Percentiles rank a stretch among this genome's conserved stretches.
Evolutionary conservation across 2,797 vertebrate genomes (phyloP).

Genomic region (Balearica regulorum): DNA sequence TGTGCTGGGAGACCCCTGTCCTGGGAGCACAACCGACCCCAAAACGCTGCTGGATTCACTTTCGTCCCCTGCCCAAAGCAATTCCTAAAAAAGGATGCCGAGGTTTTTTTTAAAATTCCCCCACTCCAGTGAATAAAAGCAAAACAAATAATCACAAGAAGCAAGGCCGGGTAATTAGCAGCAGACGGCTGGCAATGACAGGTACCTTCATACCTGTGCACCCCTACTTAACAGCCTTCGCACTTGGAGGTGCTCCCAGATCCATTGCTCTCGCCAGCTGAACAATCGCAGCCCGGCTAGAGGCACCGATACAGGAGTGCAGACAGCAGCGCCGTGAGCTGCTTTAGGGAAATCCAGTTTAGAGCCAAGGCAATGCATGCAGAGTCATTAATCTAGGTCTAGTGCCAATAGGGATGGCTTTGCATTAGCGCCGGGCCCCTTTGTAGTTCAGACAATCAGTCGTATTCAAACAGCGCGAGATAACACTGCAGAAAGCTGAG

Average conservation of each 20-base stretch:
- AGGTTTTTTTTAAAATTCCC: not conserved
- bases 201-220: conserved; percentile 30
- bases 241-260: not conserved
- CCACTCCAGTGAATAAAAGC: not conserved
- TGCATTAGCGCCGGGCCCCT: conserved; percentile 59
- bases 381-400: conserved; percentile 60
- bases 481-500: conserved; percentile 59
- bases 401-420: conserved; percentile 62
- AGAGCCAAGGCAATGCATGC: conserved; percentile 52
- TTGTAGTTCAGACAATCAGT: conserved; percentile 64
- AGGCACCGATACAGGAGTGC: not conserved
- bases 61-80: not conserved
- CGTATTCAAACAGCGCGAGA: conserved; percentile 57
- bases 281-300: not conserved
- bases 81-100: not conserved
- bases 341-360: conserved; percentile 58
- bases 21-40: not conserved
- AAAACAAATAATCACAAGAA: conserved; percentile 5
- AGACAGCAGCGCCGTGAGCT: conserved; percentile 6
- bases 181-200: conserved; percentile 15
- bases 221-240: not conserved
- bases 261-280: not conserved
- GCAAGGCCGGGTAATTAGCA: not conserved
- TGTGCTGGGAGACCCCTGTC: not conserved
- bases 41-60: accelerated